Base-by-base conservation (phyloP, 2,888 invertebrate species). In the Villa cingulata region DNA sequence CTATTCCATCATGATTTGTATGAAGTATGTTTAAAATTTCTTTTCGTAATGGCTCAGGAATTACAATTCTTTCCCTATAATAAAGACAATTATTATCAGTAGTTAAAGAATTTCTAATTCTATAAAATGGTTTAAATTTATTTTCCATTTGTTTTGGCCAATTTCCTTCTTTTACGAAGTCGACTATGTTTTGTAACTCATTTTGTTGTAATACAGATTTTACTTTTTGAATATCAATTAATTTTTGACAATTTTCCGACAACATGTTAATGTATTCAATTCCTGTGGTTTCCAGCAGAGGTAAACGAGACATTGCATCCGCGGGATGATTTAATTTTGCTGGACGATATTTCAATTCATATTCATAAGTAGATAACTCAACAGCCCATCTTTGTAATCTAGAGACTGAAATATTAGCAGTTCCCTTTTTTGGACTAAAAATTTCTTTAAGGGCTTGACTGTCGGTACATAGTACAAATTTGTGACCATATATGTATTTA, bases 401-500 rank as follows among this genome's bases (percentile, higher is more conserved):
- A 17, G 37, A 34, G 14, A 36, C 43, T 38, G 47, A 37, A 9
- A 47, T 43, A 19, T 17, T n/a, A 29, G 47, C 20, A 16, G 32
- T 43, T 2, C 16, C 23, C 17, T 46, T 46, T n/a, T 41, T 34
- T 14, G 41, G 46, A 41, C n/a, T 39, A 34, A 37, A 46, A 18
- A 46, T 46, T 36, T 41, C 36, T 14, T 17, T 40, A n/a, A 46
- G n/a, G n/a, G 44, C 37, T 17, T 48, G 42, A 20, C 42, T 42
- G 23, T 43, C 49, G 15, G 45, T 27, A 1, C 16, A 17, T 17
- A 49, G 43, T 4, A 18, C 32, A 32, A 49, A 45, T 29, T 42
- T 18, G 6, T 43, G n/a, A 7, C 49, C 49, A 39, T 46, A 49
- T 7, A 49, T 38, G n/a, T 51, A 51, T 23, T 48, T 51, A 39